phyloP scores from a whole-genome alignment of 2,888 invertebrate genomes.

The Atethmia centrago region DNA sequence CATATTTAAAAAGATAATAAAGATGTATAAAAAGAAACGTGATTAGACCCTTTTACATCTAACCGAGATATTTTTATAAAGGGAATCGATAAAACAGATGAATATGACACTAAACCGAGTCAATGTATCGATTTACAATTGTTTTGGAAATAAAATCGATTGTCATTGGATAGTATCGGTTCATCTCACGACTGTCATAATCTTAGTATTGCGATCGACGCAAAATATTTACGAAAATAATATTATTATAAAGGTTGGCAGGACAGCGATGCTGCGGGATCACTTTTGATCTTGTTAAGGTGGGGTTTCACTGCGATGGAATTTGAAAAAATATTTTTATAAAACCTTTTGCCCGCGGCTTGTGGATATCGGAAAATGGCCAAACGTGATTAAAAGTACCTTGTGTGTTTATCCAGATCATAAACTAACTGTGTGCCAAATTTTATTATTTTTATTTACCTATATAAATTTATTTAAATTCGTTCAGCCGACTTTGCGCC shows the following conservation, averaged over 20 bases:
- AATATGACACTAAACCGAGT: slow-evolving; percentile 69
- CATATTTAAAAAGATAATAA: slow-evolving; percentile 23
- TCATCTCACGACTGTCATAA: slow-evolving; percentile 77
- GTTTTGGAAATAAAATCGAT: slow-evolving; percentile 77
- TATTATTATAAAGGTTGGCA: slow-evolving; percentile 70
- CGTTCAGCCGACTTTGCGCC: too few relatives aligned
- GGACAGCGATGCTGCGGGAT: slow-evolving; percentile 74
- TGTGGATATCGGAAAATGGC: too few relatives aligned
- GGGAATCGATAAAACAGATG: slow-evolving; percentile 60
- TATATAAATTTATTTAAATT: too few relatives aligned
- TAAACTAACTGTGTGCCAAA: too few relatives aligned
- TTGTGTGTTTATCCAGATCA: too few relatives aligned
- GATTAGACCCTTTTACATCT: slow-evolving; percentile 56
- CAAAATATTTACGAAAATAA: slow-evolving; percentile 87
- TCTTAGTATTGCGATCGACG: slow-evolving; percentile 75
- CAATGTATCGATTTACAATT: slow-evolving; percentile 72
- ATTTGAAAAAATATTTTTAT: too few relatives aligned
- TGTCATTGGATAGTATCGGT: slow-evolving; percentile 78
- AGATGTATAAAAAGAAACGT: slow-evolving; percentile 47
- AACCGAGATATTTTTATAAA: slow-evolving; percentile 60
- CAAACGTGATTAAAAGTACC: too few relatives aligned
- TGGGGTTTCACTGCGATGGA: slow-evolving; percentile 62
- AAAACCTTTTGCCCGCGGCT: too few relatives aligned
- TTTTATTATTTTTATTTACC: too few relatives aligned
- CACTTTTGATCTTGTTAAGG: slow-evolving; percentile 80